These are phyloP conservation scores for Cheilosia pagana DNA, from an alignment of 2,888 invertebrate genomes.

Conservation along the genomic window DNA sequence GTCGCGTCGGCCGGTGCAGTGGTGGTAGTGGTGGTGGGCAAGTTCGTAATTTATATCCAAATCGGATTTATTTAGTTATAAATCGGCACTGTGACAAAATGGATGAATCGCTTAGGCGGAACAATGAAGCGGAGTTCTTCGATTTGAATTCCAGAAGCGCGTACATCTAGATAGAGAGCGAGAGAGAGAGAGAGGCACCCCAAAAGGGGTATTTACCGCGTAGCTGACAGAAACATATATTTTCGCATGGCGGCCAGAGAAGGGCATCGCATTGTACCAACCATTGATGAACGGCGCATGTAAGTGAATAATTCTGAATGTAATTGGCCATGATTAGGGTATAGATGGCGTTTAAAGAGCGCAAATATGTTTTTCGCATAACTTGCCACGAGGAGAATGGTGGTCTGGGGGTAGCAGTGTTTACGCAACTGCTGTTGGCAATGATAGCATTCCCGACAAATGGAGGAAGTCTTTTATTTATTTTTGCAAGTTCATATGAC, in stretches of 20 bases:
- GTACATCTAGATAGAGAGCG: neutral
- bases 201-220: constrained; percentile 42
- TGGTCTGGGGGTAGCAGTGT: neutral
- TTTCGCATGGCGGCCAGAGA: constrained; percentile 46
- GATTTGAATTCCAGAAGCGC: constrained; percentile 58
- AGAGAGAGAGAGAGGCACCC: neutral
- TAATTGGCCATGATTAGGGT: constrained; percentile 69
- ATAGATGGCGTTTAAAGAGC: neutral
- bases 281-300: constrained; percentile 39
- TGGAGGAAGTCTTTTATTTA: neutral
- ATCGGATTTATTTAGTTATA: constrained; percentile 76
- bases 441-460: neutral
- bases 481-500: no score
- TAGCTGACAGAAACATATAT: constrained; percentile 43
- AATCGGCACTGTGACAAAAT: constrained; percentile 75
- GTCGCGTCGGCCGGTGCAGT: neutral
- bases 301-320: constrained; percentile 52
- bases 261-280: constrained; percentile 38
- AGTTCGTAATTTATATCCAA: constrained; percentile 74
- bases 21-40: constrained; percentile 49
- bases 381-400: neutral
- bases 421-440: neutral
- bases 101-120: constrained; percentile 73
- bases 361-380: constrained; percentile 9
- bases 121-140: constrained; percentile 62